Percentiles rank a stretch among this genome's conserved stretches.
These are phyloP conservation scores for Microcebus ravelobensis DNA, from an alignment of 2,113 vertebrate genomes.

Conservation along the genomic window DNA sequence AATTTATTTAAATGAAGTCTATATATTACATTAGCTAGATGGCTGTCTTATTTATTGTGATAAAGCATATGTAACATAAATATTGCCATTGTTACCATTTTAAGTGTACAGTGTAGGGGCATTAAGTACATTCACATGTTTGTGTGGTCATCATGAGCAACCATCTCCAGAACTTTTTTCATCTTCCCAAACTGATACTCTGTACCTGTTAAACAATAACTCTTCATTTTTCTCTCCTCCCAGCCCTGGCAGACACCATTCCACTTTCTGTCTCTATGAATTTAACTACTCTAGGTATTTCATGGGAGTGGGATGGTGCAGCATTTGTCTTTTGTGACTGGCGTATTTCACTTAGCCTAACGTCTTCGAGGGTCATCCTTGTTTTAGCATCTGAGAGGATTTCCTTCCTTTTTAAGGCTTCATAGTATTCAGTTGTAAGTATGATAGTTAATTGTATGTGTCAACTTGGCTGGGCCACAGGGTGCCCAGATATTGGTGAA, in stretches of 20 bases:
- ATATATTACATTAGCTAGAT: background rate
- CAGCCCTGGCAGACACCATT: too few relatives aligned
- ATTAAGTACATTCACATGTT: too few relatives aligned
- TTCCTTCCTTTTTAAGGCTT: background rate
- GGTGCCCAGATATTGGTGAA: background rate
- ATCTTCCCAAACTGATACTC: too few relatives aligned
- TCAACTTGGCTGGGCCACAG: background rate
- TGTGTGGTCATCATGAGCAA: too few relatives aligned
- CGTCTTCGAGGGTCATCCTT: background rate
- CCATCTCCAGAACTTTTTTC: too few relatives aligned
- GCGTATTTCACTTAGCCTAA: background rate
- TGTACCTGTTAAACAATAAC: too few relatives aligned
- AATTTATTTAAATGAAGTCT: background rate
- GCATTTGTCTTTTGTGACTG: background rate
- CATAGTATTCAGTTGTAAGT: background rate
- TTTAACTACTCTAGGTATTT: background rate
- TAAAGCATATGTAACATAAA: background rate
- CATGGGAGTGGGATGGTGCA: background rate
- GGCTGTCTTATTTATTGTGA: background rate
- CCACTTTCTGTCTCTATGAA: background rate
- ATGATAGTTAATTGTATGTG: background rate
- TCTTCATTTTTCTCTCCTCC: too few relatives aligned
- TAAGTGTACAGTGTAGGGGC: too few relatives aligned
- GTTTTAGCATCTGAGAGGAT: background rate
- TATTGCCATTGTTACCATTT: background rate